Conservation (phyloP, 2,113 vertebrate species). For the Candoia aspera region DNA sequence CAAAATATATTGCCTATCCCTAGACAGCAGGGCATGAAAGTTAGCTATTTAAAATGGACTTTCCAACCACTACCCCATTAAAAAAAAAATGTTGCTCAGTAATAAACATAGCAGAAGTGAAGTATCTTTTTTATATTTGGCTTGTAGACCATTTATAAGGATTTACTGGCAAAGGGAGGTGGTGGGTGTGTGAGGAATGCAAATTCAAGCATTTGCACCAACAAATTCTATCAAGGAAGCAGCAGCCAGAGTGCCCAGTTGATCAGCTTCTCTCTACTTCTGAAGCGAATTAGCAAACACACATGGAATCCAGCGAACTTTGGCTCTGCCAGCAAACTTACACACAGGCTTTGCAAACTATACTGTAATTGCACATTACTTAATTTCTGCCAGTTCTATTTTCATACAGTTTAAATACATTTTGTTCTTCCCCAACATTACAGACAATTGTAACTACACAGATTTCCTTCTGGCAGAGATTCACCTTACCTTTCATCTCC, state of each 20-base stretch:
- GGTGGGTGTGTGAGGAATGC: background rate
- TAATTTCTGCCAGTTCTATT: background rate
- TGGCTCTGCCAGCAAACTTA: background rate
- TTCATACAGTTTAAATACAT: conserved; percentile 14
- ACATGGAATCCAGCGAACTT: background rate
- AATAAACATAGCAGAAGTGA: background rate
- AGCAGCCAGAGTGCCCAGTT: background rate
- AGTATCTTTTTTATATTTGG: background rate
- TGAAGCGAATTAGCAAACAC: background rate
- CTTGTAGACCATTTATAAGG: background rate
- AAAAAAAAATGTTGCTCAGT: background rate
- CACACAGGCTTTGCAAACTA: background rate
- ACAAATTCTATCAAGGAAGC: background rate
- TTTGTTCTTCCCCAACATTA: background rate
- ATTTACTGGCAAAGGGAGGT: background rate
- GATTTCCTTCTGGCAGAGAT: background rate
- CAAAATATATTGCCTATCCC: background rate
- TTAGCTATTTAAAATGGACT: background rate
- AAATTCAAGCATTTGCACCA: background rate
- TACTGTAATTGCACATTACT: background rate
- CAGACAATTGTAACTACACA: background rate
- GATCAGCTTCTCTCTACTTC: background rate
- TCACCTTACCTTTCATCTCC: background rate
- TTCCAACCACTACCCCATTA: background rate
- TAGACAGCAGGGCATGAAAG: background rate